Base-by-base conservation (phyloP, 2,888 invertebrate species). In the Platynereis dumerilii region DNA sequence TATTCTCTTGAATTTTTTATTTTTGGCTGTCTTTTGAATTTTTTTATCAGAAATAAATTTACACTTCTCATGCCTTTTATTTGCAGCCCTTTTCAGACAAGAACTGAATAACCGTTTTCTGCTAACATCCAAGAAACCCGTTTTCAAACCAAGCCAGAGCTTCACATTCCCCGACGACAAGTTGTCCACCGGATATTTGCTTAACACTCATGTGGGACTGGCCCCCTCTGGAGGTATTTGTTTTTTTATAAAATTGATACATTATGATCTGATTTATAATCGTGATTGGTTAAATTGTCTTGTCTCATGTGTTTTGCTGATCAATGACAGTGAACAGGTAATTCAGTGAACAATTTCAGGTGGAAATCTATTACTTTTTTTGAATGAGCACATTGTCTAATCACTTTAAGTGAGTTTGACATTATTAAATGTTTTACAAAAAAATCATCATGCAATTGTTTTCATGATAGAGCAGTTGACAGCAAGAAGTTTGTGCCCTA, bases 161-260 rank as follows among this genome's bases (percentile, higher is more conserved):
- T 74, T 75, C 48, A 54, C 72, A 15, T 81, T 81, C 65, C 76
- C 75, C 12, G 75, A 67, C 15, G 76, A 77, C 27, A 61, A 64
- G n/a, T 60, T 62, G 1, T 71, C 82, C 59, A 87, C 88, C 24
- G 83, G 86, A 0, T 79, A 80, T 58, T 84, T 94, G 54, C 80
- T 90, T 12, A 92, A 92, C 83, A 91, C 92, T 0, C 95, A 95
- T 78, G 87, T 90, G 76, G 88, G 88, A 0, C 80, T 91, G 10
- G 73, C 85, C 0, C 66, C 83, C 0, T 82, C 85, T 53, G 83
- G 82, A 67, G 80, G 85, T 84, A 29, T 10, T 55, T 55, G 48
- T 48, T 48, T n/a, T 42, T 17, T 42, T 42, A 42, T 12, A 17
- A 42, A 12, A 10, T 17, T 17, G 42, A 42, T 17, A 17, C 10